A percentile compares a stretch with the other conserved stretches of the same genome.
These are phyloP conservation scores for Mormyrus proboscirostris DNA, from an alignment of 2,797 vertebrate genomes.

Conservation along the genomic window DNA sequence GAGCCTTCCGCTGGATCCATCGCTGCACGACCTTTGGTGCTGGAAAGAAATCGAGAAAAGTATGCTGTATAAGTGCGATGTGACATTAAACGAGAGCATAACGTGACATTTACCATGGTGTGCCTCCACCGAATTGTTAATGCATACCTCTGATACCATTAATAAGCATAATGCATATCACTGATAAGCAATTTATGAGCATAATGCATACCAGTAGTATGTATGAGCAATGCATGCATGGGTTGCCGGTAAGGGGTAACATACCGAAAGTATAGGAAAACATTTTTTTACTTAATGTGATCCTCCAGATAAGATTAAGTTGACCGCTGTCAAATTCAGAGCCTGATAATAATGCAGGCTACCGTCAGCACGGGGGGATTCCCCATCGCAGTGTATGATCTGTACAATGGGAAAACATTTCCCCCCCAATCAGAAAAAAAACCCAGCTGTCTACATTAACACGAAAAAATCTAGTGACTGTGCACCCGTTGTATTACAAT, in stretches of 20 bases:
- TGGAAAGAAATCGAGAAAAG: constrained; percentile 27
- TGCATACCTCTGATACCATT: neutral
- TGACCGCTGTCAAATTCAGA: neutral
- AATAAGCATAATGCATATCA: neutral
- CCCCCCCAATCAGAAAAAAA: neutral
- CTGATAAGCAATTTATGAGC: neutral
- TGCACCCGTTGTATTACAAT: neutral
- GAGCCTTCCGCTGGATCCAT: constrained; percentile 62
- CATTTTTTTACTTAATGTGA: neutral
- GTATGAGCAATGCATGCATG: neutral
- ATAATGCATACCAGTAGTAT: neutral
- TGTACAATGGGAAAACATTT: neutral
- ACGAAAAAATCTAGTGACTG: neutral
- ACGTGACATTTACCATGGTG: neutral
- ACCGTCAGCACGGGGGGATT: neutral
- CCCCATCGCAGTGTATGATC: neutral
- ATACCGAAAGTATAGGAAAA: neutral
- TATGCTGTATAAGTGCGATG: neutral
- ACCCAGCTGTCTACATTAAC: neutral
- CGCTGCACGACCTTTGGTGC: constrained; percentile 29
- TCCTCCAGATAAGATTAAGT: neutral
- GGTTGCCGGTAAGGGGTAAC: neutral
- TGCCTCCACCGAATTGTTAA: neutral
- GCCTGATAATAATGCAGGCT: neutral
- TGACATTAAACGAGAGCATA: neutral